Base-by-base conservation (phyloP, 2,797 vertebrate genomes). In the Oreochromis grahami region DNA sequence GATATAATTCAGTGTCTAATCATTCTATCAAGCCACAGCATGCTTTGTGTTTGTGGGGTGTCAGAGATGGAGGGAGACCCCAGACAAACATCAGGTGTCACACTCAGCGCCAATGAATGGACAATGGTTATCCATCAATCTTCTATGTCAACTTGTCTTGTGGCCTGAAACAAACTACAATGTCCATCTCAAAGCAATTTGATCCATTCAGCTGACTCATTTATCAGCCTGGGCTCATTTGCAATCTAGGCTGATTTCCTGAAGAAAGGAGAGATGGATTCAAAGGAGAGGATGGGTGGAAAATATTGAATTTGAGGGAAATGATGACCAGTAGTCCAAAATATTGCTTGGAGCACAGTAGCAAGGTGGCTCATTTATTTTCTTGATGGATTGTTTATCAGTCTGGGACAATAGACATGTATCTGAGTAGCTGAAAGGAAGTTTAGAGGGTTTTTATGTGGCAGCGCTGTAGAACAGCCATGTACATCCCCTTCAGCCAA, bases 121-220 rank as follows among this genome's bases (percentile, higher is more conserved):
- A 94, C 95, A 96, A 95, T 94, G 90, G 94, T 90, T 84, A 94
- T 95, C 94, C 95, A 96, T 96, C 95, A 95, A 95, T 96, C 95
- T 94, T 95, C 92, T 88, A 88, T 88, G 92, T 94, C 94, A 93
- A 87, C 90, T 91, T 95, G 94, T 95, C 94, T 93, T 65, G 11
- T 76, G 41, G 90, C 84, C 86, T 87, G 88, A 93, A 92, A 91
- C 90, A 94, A 94, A 95, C 94, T 92, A 95, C 94, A 95, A 95
- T 95, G 95, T 95, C 93, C 93, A 93, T 94, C 94, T 94, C 92
- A 85, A 92, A 93, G 92, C 95, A 95, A 96, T 96, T 95, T 94
- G 92, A 94, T 93, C 92, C 93, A 89, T 86, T 94, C 91, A 89
- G 86, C 90, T 92, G 87, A 94, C 91, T 94, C 94, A 96, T 96